Conservation (phyloP, 2,888 invertebrate species). For the Erannis defoliaria region DNA sequence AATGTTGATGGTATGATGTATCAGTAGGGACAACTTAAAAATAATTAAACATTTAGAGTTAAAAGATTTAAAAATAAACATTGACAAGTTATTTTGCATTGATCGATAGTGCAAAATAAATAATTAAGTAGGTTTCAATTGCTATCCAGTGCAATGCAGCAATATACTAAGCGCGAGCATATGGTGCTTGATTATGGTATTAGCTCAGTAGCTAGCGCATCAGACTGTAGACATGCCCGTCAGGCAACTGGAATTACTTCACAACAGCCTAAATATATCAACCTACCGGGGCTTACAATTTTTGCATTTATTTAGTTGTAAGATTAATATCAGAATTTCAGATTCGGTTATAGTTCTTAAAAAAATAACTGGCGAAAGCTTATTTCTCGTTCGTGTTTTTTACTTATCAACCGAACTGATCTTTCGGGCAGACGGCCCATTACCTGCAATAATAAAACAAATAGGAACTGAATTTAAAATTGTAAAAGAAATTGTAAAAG, state of each 20-base stretch:
- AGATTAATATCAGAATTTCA: not conserved
- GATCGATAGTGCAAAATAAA: slow-evolving; percentile 11
- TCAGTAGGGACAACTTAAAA: slow-evolving; percentile 18
- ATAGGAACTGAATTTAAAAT: slow-evolving; percentile 41
- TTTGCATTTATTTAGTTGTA: not conserved
- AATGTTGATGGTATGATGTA: slow-evolving; percentile 7
- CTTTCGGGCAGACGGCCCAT: slow-evolving; percentile 44
- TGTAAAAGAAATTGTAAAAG: slow-evolving; percentile 33
- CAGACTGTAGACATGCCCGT: not conserved
- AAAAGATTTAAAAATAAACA: not conserved
- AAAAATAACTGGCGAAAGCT: not conserved
- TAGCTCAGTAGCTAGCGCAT: not conserved
- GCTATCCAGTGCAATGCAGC: slow-evolving; percentile 18
- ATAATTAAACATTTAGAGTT: slow-evolving; percentile 9
- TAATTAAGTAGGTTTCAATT: not conserved
- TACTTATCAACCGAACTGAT: slow-evolving; percentile 32
- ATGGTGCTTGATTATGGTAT: not conserved
- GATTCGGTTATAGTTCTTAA: not conserved
- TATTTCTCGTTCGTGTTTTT: slow-evolving; percentile 5
- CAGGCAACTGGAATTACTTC: not conserved
- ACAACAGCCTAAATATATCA: not conserved
- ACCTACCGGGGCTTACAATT: not conserved
- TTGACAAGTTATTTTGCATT: not conserved
- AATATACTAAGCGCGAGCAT: slow-evolving; percentile 18
- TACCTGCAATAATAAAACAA: slow-evolving; percentile 49